Conservation (phyloP, 2,888 invertebrate genomes). For the Augochlorella aurata region DNA sequence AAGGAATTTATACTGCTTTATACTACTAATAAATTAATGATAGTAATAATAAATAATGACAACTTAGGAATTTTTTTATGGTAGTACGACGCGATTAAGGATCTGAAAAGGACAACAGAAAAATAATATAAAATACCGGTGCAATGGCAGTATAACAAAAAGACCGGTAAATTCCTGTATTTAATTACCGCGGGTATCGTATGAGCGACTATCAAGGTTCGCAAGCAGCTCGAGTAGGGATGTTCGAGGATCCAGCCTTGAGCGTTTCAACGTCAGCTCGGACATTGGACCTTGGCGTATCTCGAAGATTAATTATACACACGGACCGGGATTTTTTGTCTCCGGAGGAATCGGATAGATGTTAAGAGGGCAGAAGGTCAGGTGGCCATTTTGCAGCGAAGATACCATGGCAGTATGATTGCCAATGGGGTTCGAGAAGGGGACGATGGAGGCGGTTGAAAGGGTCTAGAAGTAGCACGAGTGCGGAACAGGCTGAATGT, state of each 20-base stretch:
- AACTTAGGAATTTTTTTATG: too few species aligned
- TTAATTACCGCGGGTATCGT: too few species aligned
- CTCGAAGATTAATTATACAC: constrained; percentile 12
- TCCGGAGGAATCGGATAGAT: constrained; percentile 6
- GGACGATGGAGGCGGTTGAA: constrained; percentile 62
- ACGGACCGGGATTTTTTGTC: background rate
- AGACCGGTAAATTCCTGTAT: too few species aligned
- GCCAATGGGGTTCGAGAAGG: constrained; percentile 71
- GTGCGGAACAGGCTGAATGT: constrained; percentile 51
- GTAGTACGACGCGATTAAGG: too few species aligned
- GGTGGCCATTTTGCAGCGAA: constrained; percentile 76
- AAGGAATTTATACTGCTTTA: too few species aligned
- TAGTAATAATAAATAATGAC: too few species aligned
- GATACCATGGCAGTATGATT: constrained; percentile 74
- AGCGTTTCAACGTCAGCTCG: background rate
- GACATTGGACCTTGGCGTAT: background rate
- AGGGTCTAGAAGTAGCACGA: constrained; percentile 65
- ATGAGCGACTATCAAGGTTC: background rate
- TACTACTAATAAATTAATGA: too few species aligned
- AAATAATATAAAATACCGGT: too few species aligned
- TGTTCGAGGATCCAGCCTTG: background rate
- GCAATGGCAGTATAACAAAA: too few species aligned
- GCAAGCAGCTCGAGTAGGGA: background rate
- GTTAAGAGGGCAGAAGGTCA: constrained; percentile 64
- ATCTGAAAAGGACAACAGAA: too few species aligned